Base-by-base conservation (phyloP, 2,888 invertebrate genomes). In the Acrobasis suavella region DNA sequence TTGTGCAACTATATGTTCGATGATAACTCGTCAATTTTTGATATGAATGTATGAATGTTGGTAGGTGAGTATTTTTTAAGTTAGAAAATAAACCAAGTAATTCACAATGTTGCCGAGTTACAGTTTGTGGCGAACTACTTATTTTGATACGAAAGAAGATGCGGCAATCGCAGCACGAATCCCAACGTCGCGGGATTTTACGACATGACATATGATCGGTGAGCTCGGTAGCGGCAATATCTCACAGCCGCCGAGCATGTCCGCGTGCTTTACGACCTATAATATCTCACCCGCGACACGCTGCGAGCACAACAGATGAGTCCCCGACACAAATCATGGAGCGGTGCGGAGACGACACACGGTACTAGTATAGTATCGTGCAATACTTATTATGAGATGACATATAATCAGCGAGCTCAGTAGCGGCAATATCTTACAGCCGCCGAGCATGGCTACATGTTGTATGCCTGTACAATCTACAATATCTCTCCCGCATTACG, bases 211-310 rank as follows among this genome's bases (percentile, higher is more conserved):
- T 56, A 56, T 46, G 42, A 56, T 56, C 56, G 56, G 42, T 8
- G 22, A 14, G 59, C 38, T 38, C 8, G 38, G 38, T 32, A 32
- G 39, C 32, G 12, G 14, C 60, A 68, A 64, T 68, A 72, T 62
- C 64, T 49, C 55, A 39, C 50, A 55, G 55, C 38, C 17, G 56
- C 37, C 49, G 17, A 37, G 50, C 66, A 67, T 71, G 66, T 66
- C 62, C 65, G 64, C 54, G 62, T 73, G 65, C 69, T 72, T 73
- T 74, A 74, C 67, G 71, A 71, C 67, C 67, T 50, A 22, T 62
- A 62, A 70, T 75, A 75, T 70, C 66, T 74, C 69, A 74, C 52
- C n/a, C 52, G 62, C 69, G 73, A 67, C 69, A 62, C 65, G 63
- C 63, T 37, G 49, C 49, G 60, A 62, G 46, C 55, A 15, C 68